Percentiles rank a stretch among this genome's conserved stretches.
These are phyloP conservation scores for Onychostruthus taczanowskii DNA, from an alignment of 2,113 vertebrate species.

Conservation along the genomic window DNA sequence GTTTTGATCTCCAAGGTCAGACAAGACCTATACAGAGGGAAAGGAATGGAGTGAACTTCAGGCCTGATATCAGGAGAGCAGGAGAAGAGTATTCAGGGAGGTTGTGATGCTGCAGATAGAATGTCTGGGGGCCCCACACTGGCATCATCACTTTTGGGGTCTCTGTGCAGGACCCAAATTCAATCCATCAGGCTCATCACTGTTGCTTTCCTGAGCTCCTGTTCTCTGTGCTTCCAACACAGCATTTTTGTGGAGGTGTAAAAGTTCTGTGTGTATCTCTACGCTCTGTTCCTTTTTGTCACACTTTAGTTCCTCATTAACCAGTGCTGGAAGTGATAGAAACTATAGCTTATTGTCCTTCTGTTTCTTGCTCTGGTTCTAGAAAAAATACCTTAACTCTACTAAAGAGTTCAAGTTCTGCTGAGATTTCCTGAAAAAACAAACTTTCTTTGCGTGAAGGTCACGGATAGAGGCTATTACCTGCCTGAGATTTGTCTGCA, in stretches of 20 bases:
- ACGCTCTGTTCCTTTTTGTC: not conserved
- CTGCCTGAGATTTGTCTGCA: not conserved
- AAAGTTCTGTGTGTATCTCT: not conserved
- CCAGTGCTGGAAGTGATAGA: not conserved
- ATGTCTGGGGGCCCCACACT: accelerated
- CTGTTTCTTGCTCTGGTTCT: not conserved
- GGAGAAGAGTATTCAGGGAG: accelerated
- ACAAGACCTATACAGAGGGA: not conserved
- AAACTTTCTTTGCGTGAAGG: not conserved
- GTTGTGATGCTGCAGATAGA: accelerated
- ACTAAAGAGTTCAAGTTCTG: not conserved
- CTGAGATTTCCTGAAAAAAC: not conserved
- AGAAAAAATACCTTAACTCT: not conserved
- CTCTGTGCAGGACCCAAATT: not conserved
- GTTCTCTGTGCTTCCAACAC: not conserved
- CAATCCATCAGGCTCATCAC: not conserved
- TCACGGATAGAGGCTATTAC: not conserved
- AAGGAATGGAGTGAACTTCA: not conserved
- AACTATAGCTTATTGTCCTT: not conserved
- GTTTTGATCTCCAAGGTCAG: not conserved
- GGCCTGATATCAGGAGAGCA: not conserved
- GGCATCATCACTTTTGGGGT: not conserved
- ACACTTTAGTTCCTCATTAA: not conserved
- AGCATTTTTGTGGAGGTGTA: not conserved
- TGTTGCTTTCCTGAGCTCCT: not conserved